phyloP scores from a whole-genome alignment of 2,113 vertebrate genomes.

The Cryptomyrus ogoouensis region DNA sequence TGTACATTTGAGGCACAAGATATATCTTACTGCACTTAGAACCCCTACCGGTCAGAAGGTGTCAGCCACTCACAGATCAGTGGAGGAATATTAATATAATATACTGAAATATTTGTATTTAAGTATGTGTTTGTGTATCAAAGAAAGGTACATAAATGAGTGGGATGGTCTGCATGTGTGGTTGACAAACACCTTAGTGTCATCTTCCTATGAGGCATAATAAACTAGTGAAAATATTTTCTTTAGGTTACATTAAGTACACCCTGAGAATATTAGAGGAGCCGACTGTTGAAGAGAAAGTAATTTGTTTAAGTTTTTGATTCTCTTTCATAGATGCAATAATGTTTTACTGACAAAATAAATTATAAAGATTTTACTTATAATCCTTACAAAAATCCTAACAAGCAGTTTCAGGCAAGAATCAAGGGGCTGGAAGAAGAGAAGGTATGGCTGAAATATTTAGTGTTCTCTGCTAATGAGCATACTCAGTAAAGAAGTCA shows the following conservation, averaged over 20 bases:
- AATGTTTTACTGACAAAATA: background rate
- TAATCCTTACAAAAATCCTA: slow-evolving; percentile 3
- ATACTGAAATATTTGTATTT: background rate
- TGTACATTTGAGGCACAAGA: background rate
- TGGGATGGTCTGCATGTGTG: background rate
- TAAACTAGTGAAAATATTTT: background rate
- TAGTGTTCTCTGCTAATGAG: background rate
- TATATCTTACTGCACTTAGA: background rate
- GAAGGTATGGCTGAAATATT: slow-evolving; percentile 66
- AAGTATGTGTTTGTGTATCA: background rate
- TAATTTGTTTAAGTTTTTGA: background rate
- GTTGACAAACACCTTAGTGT: background rate
- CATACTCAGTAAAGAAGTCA: background rate
- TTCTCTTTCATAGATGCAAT: background rate
- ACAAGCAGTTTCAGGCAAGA: slow-evolving; percentile 72
- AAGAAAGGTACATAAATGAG: background rate
- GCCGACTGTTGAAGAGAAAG: background rate
- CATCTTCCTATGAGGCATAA: background rate
- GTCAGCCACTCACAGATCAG: background rate
- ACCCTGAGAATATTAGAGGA: background rate
- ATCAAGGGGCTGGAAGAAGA: slow-evolving; percentile 76
- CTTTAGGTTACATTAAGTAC: background rate
- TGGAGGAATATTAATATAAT: background rate
- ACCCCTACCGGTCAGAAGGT: background rate
- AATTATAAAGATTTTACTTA: background rate